Conservation (phyloP, 2,113 vertebrate genomes). For the Ginglymostoma cirratum region DNA sequence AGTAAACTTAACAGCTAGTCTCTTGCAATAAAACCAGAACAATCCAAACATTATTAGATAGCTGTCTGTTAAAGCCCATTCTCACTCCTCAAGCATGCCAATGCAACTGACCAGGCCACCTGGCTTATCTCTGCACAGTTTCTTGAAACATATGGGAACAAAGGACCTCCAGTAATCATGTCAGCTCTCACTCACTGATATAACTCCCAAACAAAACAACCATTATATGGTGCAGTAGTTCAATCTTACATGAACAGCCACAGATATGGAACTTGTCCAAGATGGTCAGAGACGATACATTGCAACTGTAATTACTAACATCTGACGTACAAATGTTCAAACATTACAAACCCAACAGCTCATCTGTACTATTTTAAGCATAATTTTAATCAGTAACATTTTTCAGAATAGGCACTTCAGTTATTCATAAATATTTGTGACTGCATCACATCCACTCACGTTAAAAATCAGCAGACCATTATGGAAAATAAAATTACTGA, state of each 20-base stretch:
- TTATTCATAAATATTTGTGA: not conserved
- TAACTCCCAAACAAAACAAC: not conserved
- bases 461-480: not conserved
- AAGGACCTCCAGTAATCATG: conserved; percentile 23
- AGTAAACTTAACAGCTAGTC: not conserved
- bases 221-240: conserved; percentile 4
- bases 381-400: not conserved
- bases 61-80: conserved; percentile 1
- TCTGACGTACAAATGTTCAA: not conserved
- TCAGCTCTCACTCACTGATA: conserved; percentile 9
- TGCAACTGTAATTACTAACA: conserved; percentile 7
- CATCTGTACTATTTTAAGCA: not conserved
- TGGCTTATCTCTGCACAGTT: not conserved
- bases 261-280: not conserved
- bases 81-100: not conserved
- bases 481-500: not conserved
- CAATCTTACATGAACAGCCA: not conserved
- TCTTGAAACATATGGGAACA: conserved; percentile 21
- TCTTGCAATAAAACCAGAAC: not conserved
- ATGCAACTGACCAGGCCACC: not conserved
- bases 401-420: not conserved
- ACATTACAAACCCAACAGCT: not conserved
- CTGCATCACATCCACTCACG: not conserved
- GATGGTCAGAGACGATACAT: not conserved
- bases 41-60: not conserved